Base-by-base conservation (phyloP, 1,140 invertebrate species). In the Zaprionus ornatus region DNA sequence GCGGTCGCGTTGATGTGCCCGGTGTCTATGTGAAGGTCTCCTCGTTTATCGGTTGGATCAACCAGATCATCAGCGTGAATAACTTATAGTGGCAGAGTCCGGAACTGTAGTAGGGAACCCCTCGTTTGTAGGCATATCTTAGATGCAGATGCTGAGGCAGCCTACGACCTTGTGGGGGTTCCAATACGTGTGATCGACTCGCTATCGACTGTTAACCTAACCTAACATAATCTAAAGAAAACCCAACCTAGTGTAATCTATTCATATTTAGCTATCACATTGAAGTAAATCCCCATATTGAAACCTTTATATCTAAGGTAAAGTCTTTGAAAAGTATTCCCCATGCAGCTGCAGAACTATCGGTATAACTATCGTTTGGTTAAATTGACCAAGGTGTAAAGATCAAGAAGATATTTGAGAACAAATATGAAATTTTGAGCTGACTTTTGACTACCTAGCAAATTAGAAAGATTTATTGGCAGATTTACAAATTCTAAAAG, bases 11-110 rank as follows among this genome's bases (percentile, higher is more conserved):
- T 48, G 96, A 98, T 92, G 97, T 98, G 15, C 97, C 97, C 15
- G 97, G 97, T 32, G 97, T 99, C 56, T 99, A 98, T 92, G 97
- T 98, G 23, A 98, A 98, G 93, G 97, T 98, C 5, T 97, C 97
- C 17, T 96, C 97, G 5, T 98, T 98, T 93, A 98, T 98, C 75
- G 97, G 97, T 55, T 99, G 98, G 98, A 98, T 99, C 91, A 98
- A 98, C 93, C 97, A 98, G 94, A 99, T 99, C 63, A 98, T 99
- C 86, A 98, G 97, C 88, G 97, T 98, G 67, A 98, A 98, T 93
- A 98, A 98, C 94, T 94, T 97, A 93, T 97, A 96, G 88, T 92
- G 59, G 67, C 17, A 19, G 52, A 65, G 50, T 52, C 25, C 17
- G 19, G 17, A 7, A 21, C 45, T 48, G 40, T 32, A 19, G 50